Evolutionary conservation across 1,140 invertebrate genomes (phyloP).

Genomic region (Sarcophaga bullata): DNA sequence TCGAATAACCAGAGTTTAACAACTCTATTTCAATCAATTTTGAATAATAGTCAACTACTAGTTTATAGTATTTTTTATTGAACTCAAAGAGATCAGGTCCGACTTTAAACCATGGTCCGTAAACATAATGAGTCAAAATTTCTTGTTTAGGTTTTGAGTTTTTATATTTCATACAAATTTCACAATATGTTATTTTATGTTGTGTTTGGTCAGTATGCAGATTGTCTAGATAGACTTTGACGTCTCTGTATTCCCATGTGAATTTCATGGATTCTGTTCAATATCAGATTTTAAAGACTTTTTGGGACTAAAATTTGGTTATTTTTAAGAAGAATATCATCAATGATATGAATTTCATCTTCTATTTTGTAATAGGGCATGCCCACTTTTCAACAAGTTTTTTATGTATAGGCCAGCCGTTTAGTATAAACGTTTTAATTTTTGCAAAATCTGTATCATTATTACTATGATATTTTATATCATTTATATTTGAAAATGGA

Average conservation of each 20-base stretch:
- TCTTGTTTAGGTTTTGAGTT: slow-evolving; percentile 37
- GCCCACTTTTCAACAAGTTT: slow-evolving; percentile 49
- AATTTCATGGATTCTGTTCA: slow-evolving; percentile 62
- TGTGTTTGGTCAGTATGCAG: slow-evolving; percentile 66
- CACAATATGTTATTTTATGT: slow-evolving; percentile 62
- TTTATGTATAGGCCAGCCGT: slow-evolving; percentile 63
- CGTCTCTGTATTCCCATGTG: slow-evolving; percentile 62
- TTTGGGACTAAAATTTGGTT: slow-evolving; percentile 61
- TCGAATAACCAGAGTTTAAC: slow-evolving; percentile 46
- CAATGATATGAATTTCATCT: slow-evolving; percentile 56
- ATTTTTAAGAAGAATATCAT: slow-evolving; percentile 61
- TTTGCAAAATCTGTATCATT: slow-evolving; percentile 52
- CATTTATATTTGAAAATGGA: slow-evolving; percentile 48
- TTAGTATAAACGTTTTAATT: slow-evolving; percentile 50
- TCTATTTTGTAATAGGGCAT: slow-evolving; percentile 55
- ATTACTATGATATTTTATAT: slow-evolving; percentile 52
- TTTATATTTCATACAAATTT: slow-evolving; percentile 39
- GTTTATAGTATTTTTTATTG: slow-evolving; percentile 45
- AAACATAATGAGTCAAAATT: slow-evolving; percentile 24
- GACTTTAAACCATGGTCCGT: slow-evolving; percentile 36
- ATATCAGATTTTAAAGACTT: slow-evolving; percentile 54
- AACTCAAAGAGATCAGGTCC: slow-evolving; percentile 52
- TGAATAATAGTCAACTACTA: slow-evolving; percentile 52
- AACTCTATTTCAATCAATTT: slow-evolving; percentile 50
- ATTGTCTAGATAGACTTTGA: slow-evolving; percentile 57